Conservation (phyloP, 2,113 vertebrate species). For the Boulengeromyrus knoepffleri region DNA sequence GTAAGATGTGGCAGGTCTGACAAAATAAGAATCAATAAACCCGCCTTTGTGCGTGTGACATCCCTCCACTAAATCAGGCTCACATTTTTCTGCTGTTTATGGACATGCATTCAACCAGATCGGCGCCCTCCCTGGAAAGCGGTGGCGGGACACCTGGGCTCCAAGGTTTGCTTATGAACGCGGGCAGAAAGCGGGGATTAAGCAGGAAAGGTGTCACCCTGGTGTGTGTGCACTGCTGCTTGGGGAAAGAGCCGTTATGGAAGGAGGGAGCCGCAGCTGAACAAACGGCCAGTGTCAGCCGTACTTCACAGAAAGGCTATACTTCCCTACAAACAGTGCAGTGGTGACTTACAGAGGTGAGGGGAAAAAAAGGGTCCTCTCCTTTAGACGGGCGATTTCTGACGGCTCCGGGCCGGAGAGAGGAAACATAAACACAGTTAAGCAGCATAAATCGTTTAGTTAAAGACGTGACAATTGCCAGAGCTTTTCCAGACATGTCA, state of each 20-base stretch:
- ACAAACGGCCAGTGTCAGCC: neutral
- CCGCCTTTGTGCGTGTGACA: neutral
- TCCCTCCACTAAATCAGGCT: neutral
- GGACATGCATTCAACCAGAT: neutral
- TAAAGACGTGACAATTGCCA: conserved; percentile 3
- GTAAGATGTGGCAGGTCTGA: neutral
- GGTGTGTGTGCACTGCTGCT: neutral
- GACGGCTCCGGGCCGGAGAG: neutral
- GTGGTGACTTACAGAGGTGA: neutral
- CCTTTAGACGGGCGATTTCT: neutral
- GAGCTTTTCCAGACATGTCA: neutral
- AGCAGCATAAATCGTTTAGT: conserved; percentile 13
- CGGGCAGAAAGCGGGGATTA: neutral
- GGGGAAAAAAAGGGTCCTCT: neutral
- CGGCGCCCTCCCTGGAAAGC: neutral
- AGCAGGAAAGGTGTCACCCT: neutral
- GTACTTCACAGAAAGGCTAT: neutral
- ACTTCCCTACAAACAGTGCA: neutral
- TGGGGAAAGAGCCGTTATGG: neutral
- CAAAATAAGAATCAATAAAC: neutral
- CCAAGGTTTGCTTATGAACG: neutral
- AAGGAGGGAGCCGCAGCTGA: neutral
- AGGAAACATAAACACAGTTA: neutral
- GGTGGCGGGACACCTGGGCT: neutral
- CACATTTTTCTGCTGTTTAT: neutral